phyloP scores from a whole-genome alignment of 2,113 vertebrate species.

The Xyliphius kryptos region DNA sequence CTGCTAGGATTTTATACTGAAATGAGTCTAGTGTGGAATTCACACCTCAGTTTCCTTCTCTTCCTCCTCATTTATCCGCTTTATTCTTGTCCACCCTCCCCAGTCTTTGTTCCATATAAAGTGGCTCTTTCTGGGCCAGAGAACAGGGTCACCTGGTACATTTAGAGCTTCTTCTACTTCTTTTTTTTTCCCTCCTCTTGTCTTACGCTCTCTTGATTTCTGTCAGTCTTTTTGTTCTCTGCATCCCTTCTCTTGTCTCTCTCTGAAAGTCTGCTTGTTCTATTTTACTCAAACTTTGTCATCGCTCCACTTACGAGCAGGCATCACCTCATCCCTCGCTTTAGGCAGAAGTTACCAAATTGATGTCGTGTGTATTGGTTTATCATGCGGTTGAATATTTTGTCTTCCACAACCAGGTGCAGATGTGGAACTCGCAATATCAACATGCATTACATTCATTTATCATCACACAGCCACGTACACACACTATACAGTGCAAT shows the following conservation, averaged over 20 bases:
- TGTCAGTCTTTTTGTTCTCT: background rate
- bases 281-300: background rate
- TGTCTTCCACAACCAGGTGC: no score
- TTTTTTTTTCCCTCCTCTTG: slow-evolving; percentile 4
- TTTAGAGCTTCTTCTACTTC: slow-evolving; percentile 25
- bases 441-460: no score
- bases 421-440: no score
- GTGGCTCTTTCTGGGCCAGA: slow-evolving; percentile 47
- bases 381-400: no score
- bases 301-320: no score
- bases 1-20: no score
- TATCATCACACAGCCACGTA: no score
- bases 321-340: no score
- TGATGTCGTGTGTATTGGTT: no score
- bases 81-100: slow-evolving; percentile 44
- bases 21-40: no score
- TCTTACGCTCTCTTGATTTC: background rate
- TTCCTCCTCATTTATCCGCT: slow-evolving; percentile 27
- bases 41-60: background rate
- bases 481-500: no score
- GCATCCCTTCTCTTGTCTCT: background rate
- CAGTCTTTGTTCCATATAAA: slow-evolving; percentile 42
- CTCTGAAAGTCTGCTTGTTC: background rate
- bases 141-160: slow-evolving; percentile 46
- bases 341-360: no score